Evolutionary conservation across 23 tunicate species (phyloP), one percentile per base, ranked within the genome.

Genomic region (Aplidium turbinatum): DNA sequence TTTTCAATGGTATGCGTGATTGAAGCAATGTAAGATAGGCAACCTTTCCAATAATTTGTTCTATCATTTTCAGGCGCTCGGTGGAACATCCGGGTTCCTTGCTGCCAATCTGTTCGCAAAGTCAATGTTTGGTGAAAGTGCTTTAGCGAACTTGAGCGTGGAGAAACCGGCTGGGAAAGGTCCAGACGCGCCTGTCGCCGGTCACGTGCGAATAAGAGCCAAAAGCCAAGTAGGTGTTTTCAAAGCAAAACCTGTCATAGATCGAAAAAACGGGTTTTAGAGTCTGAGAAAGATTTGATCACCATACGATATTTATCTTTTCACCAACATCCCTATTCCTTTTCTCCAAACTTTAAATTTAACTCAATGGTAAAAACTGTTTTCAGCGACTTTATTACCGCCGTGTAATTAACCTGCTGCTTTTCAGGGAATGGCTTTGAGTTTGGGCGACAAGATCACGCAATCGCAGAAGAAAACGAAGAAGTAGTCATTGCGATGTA

Each of bases 351-450:
- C n/a, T n/a, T n/a, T n/a, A n/a, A n/a, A n/a, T n/a, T n/a, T n/a
- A n/a, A n/a, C n/a, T n/a, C n/a, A n/a, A n/a, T n/a, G n/a, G n/a
- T n/a, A n/a, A n/a, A n/a, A n/a, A n/a, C n/a, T n/a, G n/a, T n/a
- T n/a, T n/a, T n/a, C n/a, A n/a, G n/a, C n/a, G n/a, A n/a, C n/a
- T n/a, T n/a, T n/a, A n/a, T n/a, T n/a, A n/a, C n/a, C n/a, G n/a
- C n/a, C n/a, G n/a, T n/a, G n/a, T n/a, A n/a, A n/a, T n/a, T n/a
- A n/a, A n/a, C n/a, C n/a, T n/a, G n/a, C n/a, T n/a, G n/a, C n/a
- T n/a, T n/a, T n/a, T n/a, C 77, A 93, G 98, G 99, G 99, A 7
- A 94, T 94, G 99, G 99, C 99, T 4, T 46, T 94, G 36, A 86
- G 94, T 65, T 72, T 94, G 24, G 99, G 99, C 9, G 99, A 94